phyloP scores from a whole-genome alignment of 2,797 vertebrate genomes.

The Clarias laeviceps region DNA sequence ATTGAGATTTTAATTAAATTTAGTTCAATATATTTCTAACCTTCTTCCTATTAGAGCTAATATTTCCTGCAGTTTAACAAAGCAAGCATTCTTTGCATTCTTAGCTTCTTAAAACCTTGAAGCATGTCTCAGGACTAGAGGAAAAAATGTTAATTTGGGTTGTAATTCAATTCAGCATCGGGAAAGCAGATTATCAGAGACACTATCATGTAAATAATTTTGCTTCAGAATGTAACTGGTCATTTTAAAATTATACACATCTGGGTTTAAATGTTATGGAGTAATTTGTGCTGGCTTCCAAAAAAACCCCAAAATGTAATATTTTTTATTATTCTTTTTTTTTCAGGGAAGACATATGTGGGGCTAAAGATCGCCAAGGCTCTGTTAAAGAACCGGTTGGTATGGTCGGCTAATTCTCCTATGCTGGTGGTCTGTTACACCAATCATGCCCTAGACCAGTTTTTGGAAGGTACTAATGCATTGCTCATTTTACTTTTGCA shows the following conservation, averaged over 20 bases:
- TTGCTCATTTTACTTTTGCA: not conserved
- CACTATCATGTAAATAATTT: not conserved
- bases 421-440: slow-evolving; percentile 95
- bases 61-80: slow-evolving; percentile 2
- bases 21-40: not conserved
- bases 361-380: slow-evolving; percentile 91
- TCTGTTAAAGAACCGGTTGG: slow-evolving; percentile 76
- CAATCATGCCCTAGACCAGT: slow-evolving; percentile 96
- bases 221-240: not conserved
- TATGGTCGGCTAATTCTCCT: slow-evolving; percentile 73
- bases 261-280: not conserved
- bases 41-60: not conserved
- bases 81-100: not conserved
- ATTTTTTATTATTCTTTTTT: slow-evolving; percentile 33
- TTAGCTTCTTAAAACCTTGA: not conserved
- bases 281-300: not conserved
- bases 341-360: slow-evolving; percentile 88
- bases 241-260: not conserved
- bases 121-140: not conserved
- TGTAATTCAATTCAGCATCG: not conserved
- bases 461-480: slow-evolving; percentile 87
- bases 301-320: not conserved
- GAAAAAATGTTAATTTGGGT: not conserved
- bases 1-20: not conserved
- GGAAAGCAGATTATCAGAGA: not conserved